A percentile compares a stretch with the other conserved stretches of the same genome.
These are phyloP conservation scores for Prolemur simus DNA, from an alignment of 2,113 vertebrate genomes.

Conservation along the genomic window DNA sequence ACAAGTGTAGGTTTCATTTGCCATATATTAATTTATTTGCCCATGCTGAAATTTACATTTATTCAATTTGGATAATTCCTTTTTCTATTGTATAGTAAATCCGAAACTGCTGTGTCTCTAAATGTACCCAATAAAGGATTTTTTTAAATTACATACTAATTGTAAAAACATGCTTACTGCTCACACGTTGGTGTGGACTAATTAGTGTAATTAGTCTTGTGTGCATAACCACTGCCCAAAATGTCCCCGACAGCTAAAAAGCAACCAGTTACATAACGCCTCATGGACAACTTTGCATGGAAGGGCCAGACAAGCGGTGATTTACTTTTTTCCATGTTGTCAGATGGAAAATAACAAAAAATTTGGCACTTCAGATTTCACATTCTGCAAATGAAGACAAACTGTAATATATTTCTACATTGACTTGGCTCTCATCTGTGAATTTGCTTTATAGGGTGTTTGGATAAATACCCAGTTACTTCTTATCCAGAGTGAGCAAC, in stretches of 20 bases:
- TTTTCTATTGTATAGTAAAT: conserved; percentile 70
- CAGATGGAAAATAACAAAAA: conserved; percentile 26
- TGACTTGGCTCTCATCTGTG: neutral
- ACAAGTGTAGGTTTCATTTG: conserved; percentile 52
- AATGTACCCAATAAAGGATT: conserved; percentile 66
- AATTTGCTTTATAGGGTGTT: conserved; percentile 8
- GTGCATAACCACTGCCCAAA: conserved; percentile 72
- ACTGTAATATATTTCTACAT: neutral
- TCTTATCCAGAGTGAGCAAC: neutral
- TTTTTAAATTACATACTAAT: conserved; percentile 69
- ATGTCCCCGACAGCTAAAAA: conserved; percentile 58
- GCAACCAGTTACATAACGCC: conserved; percentile 17
- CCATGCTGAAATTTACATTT: conserved; percentile 70
- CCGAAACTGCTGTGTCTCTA: conserved; percentile 78
- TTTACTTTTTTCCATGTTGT: conserved; percentile 27
- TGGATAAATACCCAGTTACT: neutral
- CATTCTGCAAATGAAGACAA: conserved; percentile 19
- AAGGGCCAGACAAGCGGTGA: conserved; percentile 38
- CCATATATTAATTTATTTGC: conserved; percentile 17
- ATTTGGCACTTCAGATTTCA: conserved; percentile 3
- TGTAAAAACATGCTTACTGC: conserved; percentile 75
- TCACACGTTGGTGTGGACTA: conserved; percentile 64
- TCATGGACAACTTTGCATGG: neutral
- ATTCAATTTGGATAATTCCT: conserved; percentile 70
- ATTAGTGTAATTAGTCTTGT: conserved; percentile 76